Evolutionary conservation across 2,113 vertebrate species (phyloP), one percentile per base, ranked within the genome.

Genomic region (Poeciliopsis occidentalis): DNA sequence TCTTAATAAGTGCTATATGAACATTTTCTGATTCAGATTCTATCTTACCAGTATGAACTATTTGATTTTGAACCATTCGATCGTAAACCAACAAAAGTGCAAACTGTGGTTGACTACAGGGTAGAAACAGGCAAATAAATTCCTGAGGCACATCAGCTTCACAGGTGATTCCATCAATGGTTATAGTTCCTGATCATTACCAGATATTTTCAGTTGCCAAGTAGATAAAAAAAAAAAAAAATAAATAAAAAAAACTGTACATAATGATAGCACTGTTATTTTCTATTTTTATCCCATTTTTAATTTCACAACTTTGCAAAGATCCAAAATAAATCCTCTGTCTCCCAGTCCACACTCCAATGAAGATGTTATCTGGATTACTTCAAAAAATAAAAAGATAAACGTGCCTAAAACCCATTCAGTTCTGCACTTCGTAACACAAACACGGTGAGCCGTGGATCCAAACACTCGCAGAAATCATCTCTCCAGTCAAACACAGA

Each of bases 361-460:
- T n/a, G 51, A 57, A 57, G 7, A 10, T 2, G 0, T n/a, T 57
- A 57, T 57, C 51, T 57, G 51, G 51, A 57, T 57, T 10, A 10
- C 8, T n/a, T 57, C 51, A 57, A 22, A n/a, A 57, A 57, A 57
- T 24, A 57, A 24, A 17, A 19, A 47, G 39, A 47, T 44, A 44
- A 19, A 47, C 44, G 8, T n/a, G 13, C 2, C 68, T 24, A 60
- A 22, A 60, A 34, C 5, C 17, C 8, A 39, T n/a, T 13, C 31
- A 32, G 67, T 22, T 34, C 60, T n/a, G 66, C 41, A 34, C 75
- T 61, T 30, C 24, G 8, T 19, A 70, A 37, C 31, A 51, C 66
- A 69, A 54, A 64, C 75, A 68, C 24, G 29, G 26, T 65, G 26
- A 77, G 61, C 47, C 26, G 12, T 54, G 41, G 19, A 44, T 71